A percentile compares a stretch with the other conserved stretches of the same genome.
These are phyloP conservation scores for Rhopalosiphum nymphaeae DNA, from an alignment of 2,888 invertebrate species.

Conservation along the genomic window DNA sequence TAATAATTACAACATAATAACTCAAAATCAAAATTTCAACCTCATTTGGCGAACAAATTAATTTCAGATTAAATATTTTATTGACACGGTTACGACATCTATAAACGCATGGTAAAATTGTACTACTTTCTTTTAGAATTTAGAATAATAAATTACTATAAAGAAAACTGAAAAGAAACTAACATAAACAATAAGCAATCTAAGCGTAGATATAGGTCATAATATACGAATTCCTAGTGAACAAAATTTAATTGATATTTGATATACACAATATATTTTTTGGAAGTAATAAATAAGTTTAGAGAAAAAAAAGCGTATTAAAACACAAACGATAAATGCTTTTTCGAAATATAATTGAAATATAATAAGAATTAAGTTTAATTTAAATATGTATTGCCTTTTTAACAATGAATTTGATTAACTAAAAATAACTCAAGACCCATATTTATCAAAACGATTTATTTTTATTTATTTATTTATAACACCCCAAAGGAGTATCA, in stretches of 20 bases:
- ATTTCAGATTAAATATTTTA: neutral
- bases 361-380: neutral
- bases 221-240: neutral
- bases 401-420: neutral
- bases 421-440: neutral
- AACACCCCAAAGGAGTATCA: too few species aligned
- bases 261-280: neutral
- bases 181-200: neutral
- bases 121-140: neutral
- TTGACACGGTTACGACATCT: too few species aligned
- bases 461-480: too few species aligned
- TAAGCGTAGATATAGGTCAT: neutral
- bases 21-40: neutral
- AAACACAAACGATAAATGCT: neutral
- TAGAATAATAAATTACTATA: too few species aligned
- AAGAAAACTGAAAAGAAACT: too few species aligned
- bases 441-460: neutral
- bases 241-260: neutral
- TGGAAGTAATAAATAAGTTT: neutral
- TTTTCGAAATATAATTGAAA: neutral
- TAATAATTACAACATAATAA: neutral
- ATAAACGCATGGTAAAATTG: neutral
- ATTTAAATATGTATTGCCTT: neutral
- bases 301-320: neutral
- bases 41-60: conserved; percentile 4